A percentile compares a stretch with the other conserved stretches of the same genome.
These are phyloP conservation scores for Brachypteracias leptosomus DNA, from an alignment of 2,113 vertebrate species.

Conservation along the genomic window DNA sequence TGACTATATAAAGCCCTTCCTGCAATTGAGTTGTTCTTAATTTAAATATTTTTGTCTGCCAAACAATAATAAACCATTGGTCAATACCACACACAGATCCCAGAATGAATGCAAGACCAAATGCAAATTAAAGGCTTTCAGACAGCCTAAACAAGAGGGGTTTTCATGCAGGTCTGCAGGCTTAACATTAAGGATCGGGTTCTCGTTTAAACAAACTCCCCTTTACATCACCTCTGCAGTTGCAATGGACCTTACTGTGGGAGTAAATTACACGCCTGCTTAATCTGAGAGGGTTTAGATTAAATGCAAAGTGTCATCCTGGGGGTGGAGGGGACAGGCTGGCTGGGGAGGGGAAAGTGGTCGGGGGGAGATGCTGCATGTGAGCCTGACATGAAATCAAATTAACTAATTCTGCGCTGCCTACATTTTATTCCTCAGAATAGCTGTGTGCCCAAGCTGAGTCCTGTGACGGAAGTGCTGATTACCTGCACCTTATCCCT, in stretches of 20 bases:
- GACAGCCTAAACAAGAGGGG: neutral
- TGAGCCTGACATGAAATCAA: fast-evolving
- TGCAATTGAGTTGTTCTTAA: neutral
- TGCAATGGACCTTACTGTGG: neutral
- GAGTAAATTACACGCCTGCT: neutral
- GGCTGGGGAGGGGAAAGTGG: neutral
- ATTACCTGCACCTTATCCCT: neutral
- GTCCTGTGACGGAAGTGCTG: neutral
- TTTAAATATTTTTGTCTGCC: slow-evolving; percentile 29
- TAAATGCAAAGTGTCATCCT: neutral
- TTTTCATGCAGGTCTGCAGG: neutral
- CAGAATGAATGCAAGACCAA: neutral
- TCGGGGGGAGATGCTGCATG: neutral
- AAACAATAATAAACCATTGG: neutral
- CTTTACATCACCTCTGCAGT: neutral
- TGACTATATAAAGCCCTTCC: slow-evolving; percentile 1
- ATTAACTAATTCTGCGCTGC: neutral
- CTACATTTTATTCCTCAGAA: neutral
- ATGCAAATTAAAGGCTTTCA: slow-evolving; percentile 7
- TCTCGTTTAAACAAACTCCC: neutral
- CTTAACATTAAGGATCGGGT: neutral
- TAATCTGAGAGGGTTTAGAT: neutral
- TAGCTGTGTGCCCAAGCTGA: neutral
- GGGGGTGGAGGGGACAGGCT: neutral
- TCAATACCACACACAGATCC: neutral